Conservation (phyloP, 2,888 invertebrate species). For the Drosophila lacicola region DNA sequence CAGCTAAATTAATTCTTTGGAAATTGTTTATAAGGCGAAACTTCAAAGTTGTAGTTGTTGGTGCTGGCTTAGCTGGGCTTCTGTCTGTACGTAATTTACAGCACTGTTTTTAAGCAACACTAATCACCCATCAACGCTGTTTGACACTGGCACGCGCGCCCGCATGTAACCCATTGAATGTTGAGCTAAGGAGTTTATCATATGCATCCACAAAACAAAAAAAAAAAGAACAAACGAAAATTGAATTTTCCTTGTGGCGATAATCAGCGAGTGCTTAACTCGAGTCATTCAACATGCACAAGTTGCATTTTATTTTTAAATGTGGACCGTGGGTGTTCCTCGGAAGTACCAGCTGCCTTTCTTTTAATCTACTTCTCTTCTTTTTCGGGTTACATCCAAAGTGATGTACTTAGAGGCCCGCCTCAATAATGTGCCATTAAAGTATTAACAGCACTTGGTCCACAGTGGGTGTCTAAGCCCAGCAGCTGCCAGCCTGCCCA, state of each 20-base stretch:
- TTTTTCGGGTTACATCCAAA: constrained; percentile 33
- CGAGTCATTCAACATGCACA: constrained; percentile 42
- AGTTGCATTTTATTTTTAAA: constrained; percentile 48
- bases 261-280: constrained; percentile 46
- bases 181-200: constrained; percentile 5
- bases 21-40: no score
- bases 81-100: constrained; percentile 4
- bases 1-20: no score
- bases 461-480: constrained; percentile 31
- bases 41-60: no score
- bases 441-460: constrained; percentile 62
- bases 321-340: constrained; percentile 54
- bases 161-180: constrained; percentile 37
- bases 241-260: constrained; percentile 15
- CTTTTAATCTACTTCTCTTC: background rate
- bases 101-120: constrained; percentile 5
- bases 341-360: constrained; percentile 43
- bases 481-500: constrained; percentile 21
- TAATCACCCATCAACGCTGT: constrained; percentile 50
- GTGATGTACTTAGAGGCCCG: constrained; percentile 57
- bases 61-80: background rate
- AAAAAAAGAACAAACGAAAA: background rate
- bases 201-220: background rate
- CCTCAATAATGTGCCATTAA: constrained; percentile 63
- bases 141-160: constrained; percentile 66